Conservation (phyloP, 2,888 invertebrate genomes). For the Notodonta ziczac region DNA sequence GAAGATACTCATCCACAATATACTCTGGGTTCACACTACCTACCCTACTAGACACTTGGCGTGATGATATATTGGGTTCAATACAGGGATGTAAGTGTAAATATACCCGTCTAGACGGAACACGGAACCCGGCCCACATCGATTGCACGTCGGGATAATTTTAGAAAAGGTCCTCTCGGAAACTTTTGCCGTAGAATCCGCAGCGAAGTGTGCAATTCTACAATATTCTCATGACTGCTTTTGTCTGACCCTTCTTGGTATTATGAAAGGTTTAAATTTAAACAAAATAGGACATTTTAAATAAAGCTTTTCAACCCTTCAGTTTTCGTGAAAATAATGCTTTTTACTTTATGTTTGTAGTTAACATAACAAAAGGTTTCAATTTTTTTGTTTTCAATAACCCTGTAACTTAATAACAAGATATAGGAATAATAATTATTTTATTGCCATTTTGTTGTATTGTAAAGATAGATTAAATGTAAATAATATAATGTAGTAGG, state of each 20-base stretch:
- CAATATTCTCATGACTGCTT: constrained; percentile 3
- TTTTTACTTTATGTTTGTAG: too few relatives aligned
- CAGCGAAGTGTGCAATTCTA: constrained; percentile 16
- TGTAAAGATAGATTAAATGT: too few relatives aligned
- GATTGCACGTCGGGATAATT: constrained; percentile 63
- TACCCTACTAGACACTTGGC: not conserved
- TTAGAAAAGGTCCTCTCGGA: constrained; percentile 54
- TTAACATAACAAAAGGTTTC: too few relatives aligned
- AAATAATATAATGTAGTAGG: too few relatives aligned
- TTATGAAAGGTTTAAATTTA: not conserved
- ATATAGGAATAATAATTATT: too few relatives aligned
- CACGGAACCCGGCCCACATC: constrained; percentile 57
- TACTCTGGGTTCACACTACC: not conserved
- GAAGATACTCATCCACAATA: too few relatives aligned
- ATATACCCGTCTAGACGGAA: constrained; percentile 67
- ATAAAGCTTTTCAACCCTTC: not conserved
- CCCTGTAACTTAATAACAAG: too few relatives aligned
- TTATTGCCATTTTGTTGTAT: too few relatives aligned
- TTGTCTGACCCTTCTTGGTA: not conserved
- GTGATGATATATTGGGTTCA: not conserved
- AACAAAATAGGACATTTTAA: not conserved
- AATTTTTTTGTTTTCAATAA: too few relatives aligned
- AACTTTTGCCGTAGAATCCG: constrained; percentile 11
- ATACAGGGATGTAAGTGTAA: constrained; percentile 32
- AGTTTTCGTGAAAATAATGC: too few relatives aligned